Conservation (phyloP, 1,140 invertebrate genomes). For the Drosophila nikananu region DNA sequence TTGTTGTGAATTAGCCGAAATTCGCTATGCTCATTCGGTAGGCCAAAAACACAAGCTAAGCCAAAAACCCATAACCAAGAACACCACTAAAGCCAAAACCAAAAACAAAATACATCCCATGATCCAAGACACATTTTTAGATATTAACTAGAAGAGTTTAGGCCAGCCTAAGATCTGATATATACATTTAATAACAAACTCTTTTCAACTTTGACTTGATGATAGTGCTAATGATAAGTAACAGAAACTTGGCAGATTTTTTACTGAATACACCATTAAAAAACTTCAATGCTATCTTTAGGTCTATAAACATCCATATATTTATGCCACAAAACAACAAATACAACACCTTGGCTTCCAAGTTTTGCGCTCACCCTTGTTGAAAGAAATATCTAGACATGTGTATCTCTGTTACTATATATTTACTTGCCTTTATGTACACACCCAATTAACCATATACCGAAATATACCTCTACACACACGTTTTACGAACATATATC, state of each 20-base stretch:
- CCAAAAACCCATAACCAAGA: constrained; percentile 54
- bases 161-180: constrained; percentile 43
- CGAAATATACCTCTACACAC: constrained; percentile 53
- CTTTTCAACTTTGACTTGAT: constrained; percentile 26
- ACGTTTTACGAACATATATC: constrained; percentile 35
- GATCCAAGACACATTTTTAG: constrained; percentile 37
- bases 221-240: constrained; percentile 44
- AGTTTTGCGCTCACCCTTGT: constrained; percentile 69
- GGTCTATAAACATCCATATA: constrained; percentile 21
- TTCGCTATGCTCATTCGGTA: constrained; percentile 85
- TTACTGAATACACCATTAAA: constrained; percentile 62
- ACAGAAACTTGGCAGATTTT: constrained; percentile 68
- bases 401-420: constrained; percentile 49
- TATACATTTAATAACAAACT: constrained; percentile 7
- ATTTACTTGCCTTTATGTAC: constrained; percentile 39
- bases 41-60: constrained; percentile 78
- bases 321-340: constrained; percentile 41
- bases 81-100: constrained; percentile 11
- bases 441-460: constrained; percentile 24
- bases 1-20: constrained; percentile 86
- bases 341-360: constrained; percentile 66
- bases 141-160: constrained; percentile 44
- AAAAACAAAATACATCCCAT: constrained; percentile 20
- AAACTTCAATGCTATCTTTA: constrained; percentile 53
- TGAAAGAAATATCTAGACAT: constrained; percentile 49